Evolutionary conservation across 2,797 vertebrate species (phyloP).

Genomic region (Ctenopoma kingsleyae): DNA sequence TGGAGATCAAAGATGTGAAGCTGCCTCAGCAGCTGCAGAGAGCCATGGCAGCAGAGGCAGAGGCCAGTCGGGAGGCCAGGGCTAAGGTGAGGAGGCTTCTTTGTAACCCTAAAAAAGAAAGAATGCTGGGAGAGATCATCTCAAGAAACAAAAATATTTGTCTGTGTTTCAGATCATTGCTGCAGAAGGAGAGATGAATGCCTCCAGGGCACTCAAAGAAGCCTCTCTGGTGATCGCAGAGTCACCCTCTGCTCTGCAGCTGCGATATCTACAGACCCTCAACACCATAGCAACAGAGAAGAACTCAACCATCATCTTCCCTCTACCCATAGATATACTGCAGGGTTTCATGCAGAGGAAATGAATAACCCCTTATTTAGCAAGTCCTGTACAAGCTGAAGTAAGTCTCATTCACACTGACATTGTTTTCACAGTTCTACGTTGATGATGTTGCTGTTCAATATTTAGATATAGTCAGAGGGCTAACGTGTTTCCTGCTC

Average conservation of each 20-base stretch:
- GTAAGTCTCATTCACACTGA: neutral
- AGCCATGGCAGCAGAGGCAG: constrained; percentile 87
- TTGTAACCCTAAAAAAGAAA: neutral
- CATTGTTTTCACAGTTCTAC: neutral
- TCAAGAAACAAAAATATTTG: neutral
- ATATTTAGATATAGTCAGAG: neutral
- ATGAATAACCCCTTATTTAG: constrained; percentile 16
- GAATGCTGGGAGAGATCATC: neutral
- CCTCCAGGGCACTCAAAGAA: constrained; percentile 85
- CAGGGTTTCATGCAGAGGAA: constrained; percentile 70
- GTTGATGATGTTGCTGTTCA: neutral
- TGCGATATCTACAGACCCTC: constrained; percentile 87
- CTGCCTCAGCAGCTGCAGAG: constrained; percentile 84
- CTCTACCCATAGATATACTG: constrained; percentile 83
- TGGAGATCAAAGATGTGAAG: constrained; percentile 87
- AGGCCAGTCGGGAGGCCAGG: constrained; percentile 83
- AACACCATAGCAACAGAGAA: constrained; percentile 81
- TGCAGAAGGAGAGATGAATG: constrained; percentile 87
- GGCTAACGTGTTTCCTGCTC: constrained; percentile 10
- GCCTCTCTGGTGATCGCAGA: constrained; percentile 84
- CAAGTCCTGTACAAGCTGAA: neutral
- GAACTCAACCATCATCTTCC: constrained; percentile 88
- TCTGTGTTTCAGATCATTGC: constrained; percentile 79
- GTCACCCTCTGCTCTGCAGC: constrained; percentile 83
- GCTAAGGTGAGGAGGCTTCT: constrained; percentile 77